A percentile compares a stretch with the other conserved stretches of the same genome.
These are phyloP conservation scores for Champsocephalus gunnari DNA, from an alignment of 2,797 vertebrate genomes.

Conservation along the genomic window DNA sequence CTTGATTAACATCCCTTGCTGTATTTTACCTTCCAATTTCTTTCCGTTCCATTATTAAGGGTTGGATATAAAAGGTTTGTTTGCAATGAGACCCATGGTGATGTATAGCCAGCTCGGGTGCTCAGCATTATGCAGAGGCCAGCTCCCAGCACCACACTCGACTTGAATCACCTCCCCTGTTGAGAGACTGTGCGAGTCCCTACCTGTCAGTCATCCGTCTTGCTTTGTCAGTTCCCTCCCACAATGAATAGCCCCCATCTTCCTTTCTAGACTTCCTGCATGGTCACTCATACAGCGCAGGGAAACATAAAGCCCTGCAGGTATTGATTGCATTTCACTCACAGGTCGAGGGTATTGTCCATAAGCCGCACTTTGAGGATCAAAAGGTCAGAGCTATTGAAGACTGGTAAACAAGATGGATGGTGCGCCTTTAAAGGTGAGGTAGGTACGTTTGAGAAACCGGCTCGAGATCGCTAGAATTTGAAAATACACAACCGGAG, in stretches of 20 bases:
- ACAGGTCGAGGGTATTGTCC: constrained; percentile 57
- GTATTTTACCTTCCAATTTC: not conserved
- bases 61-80: constrained; percentile 19
- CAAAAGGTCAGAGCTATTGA: constrained; percentile 60
- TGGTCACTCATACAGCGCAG: constrained; percentile 30
- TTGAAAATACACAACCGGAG: no score
- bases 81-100: constrained; percentile 17
- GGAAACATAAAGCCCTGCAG: constrained; percentile 46
- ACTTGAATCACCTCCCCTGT: constrained; percentile 60
- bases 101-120: constrained; percentile 37
- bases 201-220: constrained; percentile 69
- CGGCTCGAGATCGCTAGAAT: no score
- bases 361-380: constrained; percentile 47
- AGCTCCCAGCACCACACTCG: constrained; percentile 52
- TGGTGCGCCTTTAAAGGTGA: constrained; percentile 19
- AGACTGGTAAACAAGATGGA: constrained; percentile 62
- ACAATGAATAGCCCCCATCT: constrained; percentile 27
- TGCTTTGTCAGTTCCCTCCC: constrained; percentile 56
- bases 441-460: no score
- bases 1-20: constrained; percentile 23
- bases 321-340: constrained; percentile 65
- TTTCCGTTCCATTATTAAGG: constrained; percentile 9
- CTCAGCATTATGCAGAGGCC: constrained; percentile 29
- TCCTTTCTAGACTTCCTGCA: constrained; percentile 26
- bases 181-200: constrained; percentile 38